These are phyloP conservation scores for Oikopleura albicans DNA, from an alignment of 23 tunicate species.

Conservation along the genomic window DNA sequence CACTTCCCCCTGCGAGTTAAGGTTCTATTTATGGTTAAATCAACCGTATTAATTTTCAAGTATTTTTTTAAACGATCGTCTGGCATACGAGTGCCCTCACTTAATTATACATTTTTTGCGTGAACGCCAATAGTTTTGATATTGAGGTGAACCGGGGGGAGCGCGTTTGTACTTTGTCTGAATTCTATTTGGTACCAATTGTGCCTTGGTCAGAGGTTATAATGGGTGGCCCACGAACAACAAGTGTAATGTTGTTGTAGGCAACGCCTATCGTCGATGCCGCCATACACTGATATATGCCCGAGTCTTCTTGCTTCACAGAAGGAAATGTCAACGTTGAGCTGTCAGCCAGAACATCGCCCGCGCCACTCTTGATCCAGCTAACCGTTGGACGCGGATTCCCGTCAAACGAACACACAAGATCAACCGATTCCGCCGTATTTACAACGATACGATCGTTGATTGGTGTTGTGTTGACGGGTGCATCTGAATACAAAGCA, in stretches of 20 bases:
- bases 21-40: no score
- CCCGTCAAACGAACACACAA: not conserved
- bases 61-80: no score
- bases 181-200: no score
- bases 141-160: no score
- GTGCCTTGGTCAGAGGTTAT: not conserved
- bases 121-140: no score
- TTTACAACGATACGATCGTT: not conserved
- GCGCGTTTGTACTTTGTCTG: no score
- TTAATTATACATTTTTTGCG: no score
- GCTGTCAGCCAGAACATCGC: not conserved
- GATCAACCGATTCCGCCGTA: not conserved
- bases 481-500: slow-evolving; percentile 13
- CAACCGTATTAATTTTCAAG: no score
- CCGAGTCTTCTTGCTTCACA: not conserved
- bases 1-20: no score
- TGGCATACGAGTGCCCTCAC: no score
- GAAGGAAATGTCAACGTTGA: not conserved
- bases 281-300: not conserved
- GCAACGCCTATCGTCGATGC: not conserved
- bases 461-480: not conserved
- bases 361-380: not conserved
- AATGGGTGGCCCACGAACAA: slow-evolving; percentile 4
- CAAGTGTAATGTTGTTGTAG: not conserved
- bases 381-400: not conserved